A percentile compares a stretch with the other conserved stretches of the same genome.
These are phyloP conservation scores for Trichechus manatus DNA, from an alignment of 2,113 vertebrate species.

Conservation along the genomic window DNA sequence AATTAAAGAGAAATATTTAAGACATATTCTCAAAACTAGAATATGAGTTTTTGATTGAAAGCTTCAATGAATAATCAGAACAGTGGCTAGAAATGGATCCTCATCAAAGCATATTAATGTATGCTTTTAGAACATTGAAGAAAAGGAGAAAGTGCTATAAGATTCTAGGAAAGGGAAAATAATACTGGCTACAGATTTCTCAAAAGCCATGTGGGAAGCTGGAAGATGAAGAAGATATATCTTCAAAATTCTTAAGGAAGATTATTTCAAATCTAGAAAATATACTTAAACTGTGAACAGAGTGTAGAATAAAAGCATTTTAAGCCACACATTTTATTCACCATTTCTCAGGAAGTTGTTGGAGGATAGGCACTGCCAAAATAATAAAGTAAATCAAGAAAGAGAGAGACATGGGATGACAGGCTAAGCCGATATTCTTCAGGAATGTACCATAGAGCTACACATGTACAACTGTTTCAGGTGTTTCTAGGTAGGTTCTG, in stretches of 20 bases:
- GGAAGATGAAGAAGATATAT: not conserved
- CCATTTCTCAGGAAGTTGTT: not conserved
- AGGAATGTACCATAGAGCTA: not conserved
- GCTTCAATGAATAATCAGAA: not conserved
- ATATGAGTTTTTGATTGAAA: not conserved
- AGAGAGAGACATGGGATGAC: not conserved
- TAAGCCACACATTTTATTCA: not conserved
- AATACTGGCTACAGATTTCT: not conserved
- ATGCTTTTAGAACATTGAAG: not conserved
- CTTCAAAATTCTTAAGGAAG: not conserved
- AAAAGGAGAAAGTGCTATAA: not conserved
- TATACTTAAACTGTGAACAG: not conserved
- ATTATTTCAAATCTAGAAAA: not conserved
- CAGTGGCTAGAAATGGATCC: not conserved
- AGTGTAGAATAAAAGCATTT: not conserved
- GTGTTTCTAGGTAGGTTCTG: not conserved
- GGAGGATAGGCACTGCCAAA: not conserved
- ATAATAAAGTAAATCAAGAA: not conserved
- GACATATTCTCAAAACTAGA: not conserved
- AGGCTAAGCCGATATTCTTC: not conserved
- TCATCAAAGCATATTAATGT: not conserved
- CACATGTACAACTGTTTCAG: not conserved
- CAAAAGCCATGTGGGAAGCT: not conserved
- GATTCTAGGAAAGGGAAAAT: not conserved
- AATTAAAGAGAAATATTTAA: not conserved